Evolutionary conservation across 92 coral and sea anemone species (phyloP).

Genomic region (Parazoanthus darwini): DNA sequence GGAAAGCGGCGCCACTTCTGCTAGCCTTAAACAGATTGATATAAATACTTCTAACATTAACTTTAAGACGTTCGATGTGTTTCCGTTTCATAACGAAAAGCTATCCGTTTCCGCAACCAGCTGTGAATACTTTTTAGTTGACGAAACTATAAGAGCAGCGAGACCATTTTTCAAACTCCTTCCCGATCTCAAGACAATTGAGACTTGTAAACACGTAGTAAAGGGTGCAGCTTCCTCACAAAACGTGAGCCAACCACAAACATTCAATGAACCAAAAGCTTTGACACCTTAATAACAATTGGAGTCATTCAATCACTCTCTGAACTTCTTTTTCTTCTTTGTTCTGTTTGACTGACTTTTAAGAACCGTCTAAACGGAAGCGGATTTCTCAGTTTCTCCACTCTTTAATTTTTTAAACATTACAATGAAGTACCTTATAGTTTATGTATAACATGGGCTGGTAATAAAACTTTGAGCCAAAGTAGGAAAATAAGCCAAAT

Average conservation of each 20-base stretch:
- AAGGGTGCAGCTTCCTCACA: conserved; percentile 13
- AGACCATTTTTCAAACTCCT: conserved; percentile 6
- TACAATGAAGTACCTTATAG: conserved; percentile 1
- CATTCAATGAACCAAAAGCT: neutral
- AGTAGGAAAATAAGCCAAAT: conserved; percentile 7
- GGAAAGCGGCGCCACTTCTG: conserved; percentile 26
- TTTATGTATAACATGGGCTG: neutral
- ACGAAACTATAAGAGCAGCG: neutral
- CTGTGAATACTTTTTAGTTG: neutral
- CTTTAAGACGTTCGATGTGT: neutral
- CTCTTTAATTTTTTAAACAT: neutral
- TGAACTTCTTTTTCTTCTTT: neutral
- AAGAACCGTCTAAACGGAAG: conserved; percentile 2
- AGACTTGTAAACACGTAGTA: neutral
- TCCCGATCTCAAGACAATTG: neutral
- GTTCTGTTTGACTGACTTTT: neutral
- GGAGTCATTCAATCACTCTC: neutral
- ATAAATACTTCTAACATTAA: conserved; percentile 9
- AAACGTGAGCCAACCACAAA: neutral
- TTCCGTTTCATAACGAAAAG: conserved; percentile 37
- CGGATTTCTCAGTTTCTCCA: neutral
- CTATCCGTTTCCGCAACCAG: conserved; percentile 16
- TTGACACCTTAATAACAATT: neutral
- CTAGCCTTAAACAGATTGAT: conserved; percentile 28
- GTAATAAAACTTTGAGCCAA: neutral